Evolutionary conservation across 2,888 invertebrate genomes (phyloP), one percentile per base, ranked within the genome.

Genomic region (Ormyrus nitidulus): DNA sequence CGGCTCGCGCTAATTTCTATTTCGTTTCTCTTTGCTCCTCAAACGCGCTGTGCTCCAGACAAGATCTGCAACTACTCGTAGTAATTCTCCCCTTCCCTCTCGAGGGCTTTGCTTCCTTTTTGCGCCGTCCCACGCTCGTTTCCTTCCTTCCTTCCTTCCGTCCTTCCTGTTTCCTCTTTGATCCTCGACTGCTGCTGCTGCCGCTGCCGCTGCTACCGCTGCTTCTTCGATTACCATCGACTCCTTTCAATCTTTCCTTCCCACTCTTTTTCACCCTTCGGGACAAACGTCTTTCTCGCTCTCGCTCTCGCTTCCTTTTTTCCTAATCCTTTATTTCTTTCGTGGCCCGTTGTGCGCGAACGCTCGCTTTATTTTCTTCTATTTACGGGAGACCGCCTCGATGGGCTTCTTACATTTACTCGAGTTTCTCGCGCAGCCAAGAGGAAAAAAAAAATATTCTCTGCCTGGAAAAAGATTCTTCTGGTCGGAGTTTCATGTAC

Each of bases 141-240:
- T 34, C 34, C 9, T 34, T 13, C 53, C 53, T 6, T 44, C 53
- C 66, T 66, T 66, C 66, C 66, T 53, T 53, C 53, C 53, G 66
- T 34, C 34, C 19, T 66, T 66, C 54, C 66, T 49, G 34, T 34
- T 34, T 34, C 9, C 49, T 66, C 66, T 66, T 53, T 66, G 53
- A 66, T 66, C 66, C 65, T 5, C 10, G 51, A 10, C 66, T 10
- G 49, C 19, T 34, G 56, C 56, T 9, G 56, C 56, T 34, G 11
- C n/a, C 2, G 56, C 56, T 11, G 13, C 13, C 4, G 56, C 56
- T 10, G 56, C 56, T 34, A 2, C n/a, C 2, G 56, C 56, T 11
- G 56, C 56, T 59, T 59, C 48, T 70, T 70, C 56, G 56, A 68
- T 68, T 70, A 70, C 58, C 13, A 69, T 54, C 44, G 69, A 8